A percentile compares a stretch with the other conserved stretches of the same genome.
phyloP scores from a whole-genome alignment of 1,140 invertebrate genomes.

The Aphelenchoides besseyi region DNA sequence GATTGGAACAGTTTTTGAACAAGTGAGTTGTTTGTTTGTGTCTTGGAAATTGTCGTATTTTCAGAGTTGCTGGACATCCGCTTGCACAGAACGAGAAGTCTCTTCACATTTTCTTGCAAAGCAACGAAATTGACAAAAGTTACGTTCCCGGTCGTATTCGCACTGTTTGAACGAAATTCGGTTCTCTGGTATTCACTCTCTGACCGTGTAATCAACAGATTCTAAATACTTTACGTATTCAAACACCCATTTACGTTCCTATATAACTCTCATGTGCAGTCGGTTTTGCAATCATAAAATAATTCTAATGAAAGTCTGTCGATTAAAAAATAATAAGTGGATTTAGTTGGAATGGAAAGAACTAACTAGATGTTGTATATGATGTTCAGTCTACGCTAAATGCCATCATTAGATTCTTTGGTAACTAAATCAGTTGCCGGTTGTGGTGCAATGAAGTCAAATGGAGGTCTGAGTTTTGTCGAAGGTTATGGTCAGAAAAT shows the following conservation, averaged over 20 bases:
- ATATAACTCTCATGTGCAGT: not conserved
- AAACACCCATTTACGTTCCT: conserved; percentile 1
- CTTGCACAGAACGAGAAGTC: conserved; percentile 98
- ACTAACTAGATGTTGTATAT: too few species aligned
- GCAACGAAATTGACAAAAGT: conserved; percentile 93
- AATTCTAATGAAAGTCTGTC: not conserved
- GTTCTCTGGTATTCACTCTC: not conserved
- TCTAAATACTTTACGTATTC: not conserved
- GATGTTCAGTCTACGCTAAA: too few species aligned
- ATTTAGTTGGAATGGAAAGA: too few species aligned
- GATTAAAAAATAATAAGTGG: too few species aligned
- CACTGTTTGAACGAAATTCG: conserved; percentile 70
- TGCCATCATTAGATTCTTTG: too few species aligned
- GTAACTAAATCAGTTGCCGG: too few species aligned
- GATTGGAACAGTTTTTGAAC: conserved; percentile 95
- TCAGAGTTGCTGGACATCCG: conserved; percentile 95
- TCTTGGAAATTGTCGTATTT: conserved; percentile 53
- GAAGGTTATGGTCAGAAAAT: too few species aligned
- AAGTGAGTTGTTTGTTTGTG: conserved; percentile 71
- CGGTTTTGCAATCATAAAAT: not conserved
- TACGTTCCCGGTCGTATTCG: conserved; percentile 99
- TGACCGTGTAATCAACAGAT: not conserved
- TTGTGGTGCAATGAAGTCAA: too few species aligned
- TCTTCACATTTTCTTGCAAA: conserved; percentile 98
- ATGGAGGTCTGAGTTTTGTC: too few species aligned